Evolutionary conservation across 92 coral and sea anemone genomes (phyloP).

Genomic region (Siderastrea radians): DNA sequence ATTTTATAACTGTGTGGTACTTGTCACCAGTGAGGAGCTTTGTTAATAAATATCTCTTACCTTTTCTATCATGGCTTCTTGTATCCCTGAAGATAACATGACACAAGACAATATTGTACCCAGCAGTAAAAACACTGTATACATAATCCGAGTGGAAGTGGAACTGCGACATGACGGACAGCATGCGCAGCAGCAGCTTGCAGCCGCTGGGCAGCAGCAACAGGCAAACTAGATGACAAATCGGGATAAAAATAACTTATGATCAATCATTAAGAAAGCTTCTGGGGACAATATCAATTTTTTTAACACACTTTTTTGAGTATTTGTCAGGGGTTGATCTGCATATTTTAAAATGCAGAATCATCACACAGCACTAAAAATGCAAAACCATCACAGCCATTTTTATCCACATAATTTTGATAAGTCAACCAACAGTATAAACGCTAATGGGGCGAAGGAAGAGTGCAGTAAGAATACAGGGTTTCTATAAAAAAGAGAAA

Average conservation of each 20-base stretch:
- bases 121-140: constrained; percentile 85
- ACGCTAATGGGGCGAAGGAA: not conserved
- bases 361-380: no score
- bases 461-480: no score
- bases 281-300: no score
- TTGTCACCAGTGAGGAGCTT: no score
- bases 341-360: no score
- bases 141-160: constrained; percentile 94
- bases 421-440: not conserved
- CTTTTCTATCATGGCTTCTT: constrained; percentile 76
- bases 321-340: no score
- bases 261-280: no score
- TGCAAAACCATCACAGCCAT: no score
- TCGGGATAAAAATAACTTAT: no score
- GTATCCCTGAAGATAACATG: constrained; percentile 84
- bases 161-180: constrained; percentile 99
- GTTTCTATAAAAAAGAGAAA: not conserved
- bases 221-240: constrained; percentile 83
- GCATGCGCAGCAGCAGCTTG: constrained; percentile 95
- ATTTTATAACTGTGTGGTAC: no score
- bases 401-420: not conserved
- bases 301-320: no score
- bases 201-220: constrained; percentile 99
- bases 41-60: constrained; percentile 26
- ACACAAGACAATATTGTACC: constrained; percentile 91